Evolutionary conservation across 1,140 invertebrate species (phyloP).

Genomic region (Sycophila sp.): DNA sequence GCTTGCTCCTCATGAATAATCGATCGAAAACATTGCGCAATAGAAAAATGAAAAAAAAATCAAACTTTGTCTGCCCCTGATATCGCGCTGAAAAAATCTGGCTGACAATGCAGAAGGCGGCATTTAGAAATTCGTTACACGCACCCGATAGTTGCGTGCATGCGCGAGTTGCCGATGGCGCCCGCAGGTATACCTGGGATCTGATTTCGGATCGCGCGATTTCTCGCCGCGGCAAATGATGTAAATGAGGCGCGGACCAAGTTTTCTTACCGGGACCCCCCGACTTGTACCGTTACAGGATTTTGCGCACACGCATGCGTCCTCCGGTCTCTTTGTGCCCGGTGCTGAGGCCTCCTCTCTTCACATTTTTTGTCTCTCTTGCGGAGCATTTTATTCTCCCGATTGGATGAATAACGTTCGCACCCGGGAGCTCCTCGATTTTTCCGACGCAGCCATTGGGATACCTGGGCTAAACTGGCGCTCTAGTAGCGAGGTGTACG

Average conservation of each 20-base stretch:
- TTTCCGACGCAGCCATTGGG: too few species aligned
- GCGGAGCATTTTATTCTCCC: too few species aligned
- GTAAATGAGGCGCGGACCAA: conserved; percentile 21
- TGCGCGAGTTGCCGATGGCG: background rate
- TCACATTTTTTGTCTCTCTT: background rate
- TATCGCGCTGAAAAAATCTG: background rate
- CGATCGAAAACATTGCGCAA: too few species aligned
- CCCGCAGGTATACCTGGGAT: conserved; percentile 3
- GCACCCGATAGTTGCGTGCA: background rate
- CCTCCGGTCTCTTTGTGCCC: conserved; percentile 31
- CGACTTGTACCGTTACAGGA: conserved; percentile 30
- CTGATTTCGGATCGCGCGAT: conserved; percentile 16
- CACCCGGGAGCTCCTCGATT: too few species aligned
- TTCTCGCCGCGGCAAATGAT: conserved; percentile 24
- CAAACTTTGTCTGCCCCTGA: too few species aligned
- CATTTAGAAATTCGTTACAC: background rate
- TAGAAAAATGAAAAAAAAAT: too few species aligned
- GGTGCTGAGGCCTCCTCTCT: background rate
- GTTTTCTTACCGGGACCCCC: conserved; percentile 15
- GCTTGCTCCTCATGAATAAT: too few species aligned
- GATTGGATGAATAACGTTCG: too few species aligned
- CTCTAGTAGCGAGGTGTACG: too few species aligned
- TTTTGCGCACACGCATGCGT: background rate
- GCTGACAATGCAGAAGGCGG: conserved; percentile 7
- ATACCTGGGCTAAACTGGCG: too few species aligned